Conservation (phyloP, 2,888 invertebrate genomes). For the Drosophila trichaetosa region DNA sequence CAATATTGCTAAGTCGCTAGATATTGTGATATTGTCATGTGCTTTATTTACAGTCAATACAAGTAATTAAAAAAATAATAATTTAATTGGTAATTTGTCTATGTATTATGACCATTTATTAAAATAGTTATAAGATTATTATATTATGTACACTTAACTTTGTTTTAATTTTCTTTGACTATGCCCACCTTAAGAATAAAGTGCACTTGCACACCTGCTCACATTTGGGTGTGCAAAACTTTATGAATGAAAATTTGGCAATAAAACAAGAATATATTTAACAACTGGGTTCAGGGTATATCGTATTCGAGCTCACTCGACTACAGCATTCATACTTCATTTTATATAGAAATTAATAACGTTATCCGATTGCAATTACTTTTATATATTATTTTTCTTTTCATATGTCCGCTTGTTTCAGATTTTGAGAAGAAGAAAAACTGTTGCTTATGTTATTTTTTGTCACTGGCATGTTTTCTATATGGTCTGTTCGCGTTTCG, state of each 20-base stretch:
- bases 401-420: neutral
- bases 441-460: constrained; percentile 7
- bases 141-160: neutral
- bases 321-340: neutral
- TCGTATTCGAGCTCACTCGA: neutral
- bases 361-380: neutral
- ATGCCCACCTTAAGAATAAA: neutral
- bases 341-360: neutral
- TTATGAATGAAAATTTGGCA: neutral
- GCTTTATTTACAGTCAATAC: neutral
- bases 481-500: constrained; percentile 32
- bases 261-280: neutral
- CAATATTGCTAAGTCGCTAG: neutral
- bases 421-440: constrained; percentile 1
- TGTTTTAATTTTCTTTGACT: neutral
- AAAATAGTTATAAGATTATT: neutral
- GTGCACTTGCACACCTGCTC: neutral
- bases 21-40: neutral
- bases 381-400: neutral
- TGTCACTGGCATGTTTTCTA: neutral
- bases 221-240: neutral
- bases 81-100: no score
- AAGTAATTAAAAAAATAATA: neutral
- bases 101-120: neutral
- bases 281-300: neutral